Evolutionary conservation across 1,140 invertebrate genomes (phyloP), one percentile per base, ranked within the genome.

Genomic region (Drosophila sturtevanti): DNA sequence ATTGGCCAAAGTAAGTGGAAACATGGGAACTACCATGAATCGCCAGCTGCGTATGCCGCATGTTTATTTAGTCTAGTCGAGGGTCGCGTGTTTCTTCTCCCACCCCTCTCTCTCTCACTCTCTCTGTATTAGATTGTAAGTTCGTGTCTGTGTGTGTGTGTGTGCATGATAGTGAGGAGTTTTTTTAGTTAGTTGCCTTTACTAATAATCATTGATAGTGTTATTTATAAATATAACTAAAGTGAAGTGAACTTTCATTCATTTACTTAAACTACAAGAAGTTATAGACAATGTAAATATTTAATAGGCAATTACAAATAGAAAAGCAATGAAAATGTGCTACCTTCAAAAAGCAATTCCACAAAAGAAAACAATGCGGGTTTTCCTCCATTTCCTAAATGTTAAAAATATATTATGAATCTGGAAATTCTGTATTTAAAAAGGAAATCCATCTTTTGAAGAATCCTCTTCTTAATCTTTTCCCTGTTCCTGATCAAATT

Each of bases 11-110:
- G 54, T 35, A 56, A 56, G 54, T 56, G 54, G 54, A 56, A 56
- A 56, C 54, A 56, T 56, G 22, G 68, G 68, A 76, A 66, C 62
- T 77, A 27, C 41, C 60, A 79, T 64, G 63, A 68, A 65, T 62
- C 11, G 72, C 69, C 74, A 81, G 82, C 73, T 81, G 82, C 62
- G 74, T 66, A 75, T n/a, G 34, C 51, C 63, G 52, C 51, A 76
- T 86, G 79, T 86, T 86, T 87, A 86, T 85, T 79, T 61, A 67
- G 68, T 81, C 79, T 81, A 69, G 68, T 59, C 78, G 44, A 41
- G 51, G 81, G 54, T 35, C 54, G 31, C 27, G 31, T 56, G 5
- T 31, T 24, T 31, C 4, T 6, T 31, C 5, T 1, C 27, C n/a
- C n/a, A n/a, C n/a, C n/a, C n/a, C 27, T 1, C 0, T 31, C 27